A percentile compares a stretch with the other conserved stretches of the same genome.
These are phyloP conservation scores for Nebria brevicollis DNA, from an alignment of 2,888 invertebrate species.

Conservation along the genomic window DNA sequence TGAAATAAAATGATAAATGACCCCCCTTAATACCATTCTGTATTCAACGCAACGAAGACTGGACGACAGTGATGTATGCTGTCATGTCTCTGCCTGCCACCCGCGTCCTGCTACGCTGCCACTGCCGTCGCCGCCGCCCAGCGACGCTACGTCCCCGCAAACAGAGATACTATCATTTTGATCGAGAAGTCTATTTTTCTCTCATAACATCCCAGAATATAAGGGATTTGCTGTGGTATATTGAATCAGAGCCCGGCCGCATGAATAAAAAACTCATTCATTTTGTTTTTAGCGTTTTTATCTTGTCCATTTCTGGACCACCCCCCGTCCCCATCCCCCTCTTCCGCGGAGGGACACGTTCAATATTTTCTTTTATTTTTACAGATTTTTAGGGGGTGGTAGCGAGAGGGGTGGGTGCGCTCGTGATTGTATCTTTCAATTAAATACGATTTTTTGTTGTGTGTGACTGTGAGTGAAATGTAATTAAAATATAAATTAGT, in stretches of 20 bases:
- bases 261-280: constrained; percentile 44
- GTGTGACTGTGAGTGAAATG: constrained; percentile 38
- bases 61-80: constrained; percentile 26
- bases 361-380: constrained; percentile 36
- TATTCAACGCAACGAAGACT: neutral
- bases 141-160: neutral
- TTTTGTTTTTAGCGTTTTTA: constrained; percentile 43
- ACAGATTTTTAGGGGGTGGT: neutral
- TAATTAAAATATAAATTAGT: constrained; percentile 44
- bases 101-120: neutral
- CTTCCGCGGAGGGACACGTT: constrained; percentile 3
- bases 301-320: constrained; percentile 41
- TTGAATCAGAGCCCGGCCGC: constrained; percentile 32
- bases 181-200: constrained; percentile 37
- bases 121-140: neutral
- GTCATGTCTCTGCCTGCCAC: constrained; percentile 4
- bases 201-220: constrained; percentile 24
- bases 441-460: constrained; percentile 44
- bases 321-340: constrained; percentile 3
- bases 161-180: constrained; percentile 32
- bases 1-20: neutral
- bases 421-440: constrained; percentile 40
- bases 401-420: neutral
- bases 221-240: constrained; percentile 37
- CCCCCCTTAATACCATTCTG: neutral